Evolutionary conservation across 2,113 vertebrate species (phyloP).

Genomic region (Grantiella picta): DNA sequence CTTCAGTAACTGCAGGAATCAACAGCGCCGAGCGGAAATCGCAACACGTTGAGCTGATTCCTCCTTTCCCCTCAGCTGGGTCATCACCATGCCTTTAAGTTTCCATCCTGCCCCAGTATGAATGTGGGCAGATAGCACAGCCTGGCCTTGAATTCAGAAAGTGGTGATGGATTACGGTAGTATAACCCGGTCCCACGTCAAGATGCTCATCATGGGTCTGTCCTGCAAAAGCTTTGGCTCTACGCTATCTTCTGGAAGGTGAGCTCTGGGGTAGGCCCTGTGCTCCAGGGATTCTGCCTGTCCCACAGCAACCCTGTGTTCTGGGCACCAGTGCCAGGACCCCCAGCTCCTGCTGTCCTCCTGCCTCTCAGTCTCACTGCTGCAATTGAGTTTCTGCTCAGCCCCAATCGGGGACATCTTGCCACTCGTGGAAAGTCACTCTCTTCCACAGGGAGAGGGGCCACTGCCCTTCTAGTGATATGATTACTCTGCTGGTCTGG

Average conservation of each 20-base stretch:
- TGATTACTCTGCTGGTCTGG: not conserved
- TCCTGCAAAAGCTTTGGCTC: not conserved
- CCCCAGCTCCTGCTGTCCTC: not conserved
- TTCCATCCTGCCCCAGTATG: not conserved
- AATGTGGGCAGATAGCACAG: not conserved
- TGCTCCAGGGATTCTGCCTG: not conserved
- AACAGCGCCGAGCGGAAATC: not conserved
- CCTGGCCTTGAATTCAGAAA: not conserved
- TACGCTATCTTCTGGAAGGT: not conserved
- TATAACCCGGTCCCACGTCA: accelerated
- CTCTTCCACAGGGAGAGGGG: not conserved
- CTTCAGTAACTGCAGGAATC: not conserved
- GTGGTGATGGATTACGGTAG: accelerated
- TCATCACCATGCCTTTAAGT: not conserved
- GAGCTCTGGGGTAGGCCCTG: not conserved
- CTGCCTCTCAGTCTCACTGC: not conserved
- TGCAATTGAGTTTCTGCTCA: not conserved
- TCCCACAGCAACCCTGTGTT: not conserved
- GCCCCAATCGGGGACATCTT: not conserved
- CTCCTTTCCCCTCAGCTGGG: not conserved
- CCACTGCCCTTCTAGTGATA: not conserved
- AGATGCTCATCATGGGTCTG: not conserved
- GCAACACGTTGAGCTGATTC: not conserved
- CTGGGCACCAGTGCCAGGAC: not conserved
- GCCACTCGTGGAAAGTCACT: accelerated